phyloP scores from a whole-genome alignment of 2,113 vertebrate genomes.

The Suncus etruscus region DNA sequence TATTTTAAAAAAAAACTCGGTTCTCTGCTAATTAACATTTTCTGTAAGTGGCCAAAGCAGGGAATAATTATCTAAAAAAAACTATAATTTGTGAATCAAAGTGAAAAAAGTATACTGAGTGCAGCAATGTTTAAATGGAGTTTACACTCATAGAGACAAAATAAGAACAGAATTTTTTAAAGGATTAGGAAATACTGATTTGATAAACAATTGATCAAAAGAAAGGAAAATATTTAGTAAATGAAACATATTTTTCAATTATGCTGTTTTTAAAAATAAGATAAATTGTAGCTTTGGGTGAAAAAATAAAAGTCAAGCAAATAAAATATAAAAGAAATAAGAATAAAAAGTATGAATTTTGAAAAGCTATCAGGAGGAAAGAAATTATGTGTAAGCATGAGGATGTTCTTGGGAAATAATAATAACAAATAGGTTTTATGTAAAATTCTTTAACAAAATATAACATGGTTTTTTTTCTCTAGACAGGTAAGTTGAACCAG shows the following conservation, averaged over 20 bases:
- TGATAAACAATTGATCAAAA: background rate
- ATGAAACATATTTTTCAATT: too few relatives aligned
- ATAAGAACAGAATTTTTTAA: background rate
- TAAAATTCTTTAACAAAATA: background rate
- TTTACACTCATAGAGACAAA: background rate
- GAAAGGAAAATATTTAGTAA: background rate
- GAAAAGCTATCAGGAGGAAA: background rate
- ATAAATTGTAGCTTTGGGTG: background rate
- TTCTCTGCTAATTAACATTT: background rate
- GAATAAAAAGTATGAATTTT: background rate
- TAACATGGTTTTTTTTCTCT: too few relatives aligned
- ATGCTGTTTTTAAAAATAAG: background rate
- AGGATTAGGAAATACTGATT: background rate
- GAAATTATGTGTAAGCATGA: background rate
- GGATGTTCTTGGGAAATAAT: background rate
- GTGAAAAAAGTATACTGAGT: background rate
- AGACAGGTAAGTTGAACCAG: too few relatives aligned
- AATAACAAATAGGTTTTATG: background rate
- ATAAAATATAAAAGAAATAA: background rate
- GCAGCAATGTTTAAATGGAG: background rate
- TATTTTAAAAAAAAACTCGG: too few relatives aligned
- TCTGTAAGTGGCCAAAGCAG: background rate
- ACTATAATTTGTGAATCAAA: background rate
- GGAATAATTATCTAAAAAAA: background rate
- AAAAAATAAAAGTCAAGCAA: background rate